Evolutionary conservation across 30 jellyfish, hydroid and myxozoan genomes (phyloP), one percentile per base, ranked within the genome.

Genomic region (Aurelia aurita): DNA sequence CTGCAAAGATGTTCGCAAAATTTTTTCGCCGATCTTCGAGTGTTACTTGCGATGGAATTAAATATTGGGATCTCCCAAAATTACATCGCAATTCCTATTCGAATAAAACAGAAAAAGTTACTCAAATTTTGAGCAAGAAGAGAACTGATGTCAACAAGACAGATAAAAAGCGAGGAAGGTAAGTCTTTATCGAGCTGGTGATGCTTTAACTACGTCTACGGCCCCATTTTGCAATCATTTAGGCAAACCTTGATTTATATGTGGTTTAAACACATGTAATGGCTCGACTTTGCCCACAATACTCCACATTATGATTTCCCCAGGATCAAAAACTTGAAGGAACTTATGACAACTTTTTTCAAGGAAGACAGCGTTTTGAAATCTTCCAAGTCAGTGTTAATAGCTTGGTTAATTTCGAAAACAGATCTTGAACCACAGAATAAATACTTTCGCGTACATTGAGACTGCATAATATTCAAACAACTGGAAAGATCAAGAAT

Each of bases 101-200:
- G n/a, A 58, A 55, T 14, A 73, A 74, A 19, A 12, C 10, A 12
- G 63, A 57, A 6, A 27, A n/a, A 39, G 23, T 74, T 28, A 28
- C 20, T 9, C 64, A 23, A 26, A 4, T 74, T 60, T 73, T 74
- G 43, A 59, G 47, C 63, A 74, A 74, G 9, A 46, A n/a, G 20
- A 35, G 53, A 55, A 6, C 59, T 16, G 63, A 74, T 22, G 26
- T 74, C 49, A 61, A 74, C 35, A 16, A 27, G 63, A 63, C 49
- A n/a, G 86, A 74, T 32, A 54, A 39, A 10, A 27, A 27, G 51
- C 51, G 51, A 16, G 86, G 86, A 32, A 74, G 86, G 86, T 74
- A 57, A 7, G 74, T 11, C 18, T 12, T 13, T 63, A n/a, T 31
- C 0, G 34, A 0, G 80, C 31, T 22, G 3, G 20, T 3, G 2